phyloP scores from a whole-genome alignment of 1,140 invertebrate species.

The Meloidogyne exigua region DNA sequence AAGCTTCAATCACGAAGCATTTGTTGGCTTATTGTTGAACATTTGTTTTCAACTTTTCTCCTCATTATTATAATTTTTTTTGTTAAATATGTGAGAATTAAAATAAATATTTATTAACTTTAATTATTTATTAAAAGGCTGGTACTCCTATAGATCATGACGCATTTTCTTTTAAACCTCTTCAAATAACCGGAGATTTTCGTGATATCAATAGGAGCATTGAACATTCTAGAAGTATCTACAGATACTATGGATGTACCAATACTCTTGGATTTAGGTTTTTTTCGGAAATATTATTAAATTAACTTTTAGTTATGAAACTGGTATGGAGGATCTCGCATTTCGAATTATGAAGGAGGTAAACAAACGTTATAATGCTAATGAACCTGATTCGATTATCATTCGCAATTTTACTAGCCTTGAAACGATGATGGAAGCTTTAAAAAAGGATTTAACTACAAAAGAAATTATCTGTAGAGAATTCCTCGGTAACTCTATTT shows the following conservation, averaged over 20 bases:
- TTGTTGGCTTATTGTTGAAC: slow-evolving; percentile 36
- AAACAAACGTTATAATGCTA: slow-evolving; percentile 5
- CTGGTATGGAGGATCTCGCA: neutral
- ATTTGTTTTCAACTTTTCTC: slow-evolving; percentile 32
- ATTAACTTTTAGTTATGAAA: neutral
- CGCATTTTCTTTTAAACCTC: slow-evolving; percentile 9
- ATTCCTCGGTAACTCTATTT: slow-evolving; percentile 28
- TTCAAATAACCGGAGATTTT: slow-evolving; percentile 27
- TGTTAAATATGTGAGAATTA: slow-evolving; percentile 19
- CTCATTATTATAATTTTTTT: slow-evolving; percentile 31
- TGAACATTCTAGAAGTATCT: slow-evolving; percentile 12
- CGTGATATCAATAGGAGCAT: slow-evolving; percentile 25
- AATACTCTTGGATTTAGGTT: slow-evolving; percentile 25
- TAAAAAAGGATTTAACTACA: slow-evolving; percentile 36
- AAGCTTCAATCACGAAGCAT: slow-evolving; percentile 42
- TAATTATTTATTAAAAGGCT: neutral
- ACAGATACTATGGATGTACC: neutral
- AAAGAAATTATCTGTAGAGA: slow-evolving; percentile 25
- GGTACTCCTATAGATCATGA: neutral
- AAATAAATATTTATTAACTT: neutral
- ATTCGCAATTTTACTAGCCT: neutral
- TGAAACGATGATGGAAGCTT: slow-evolving; percentile 15
- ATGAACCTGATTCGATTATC: neutral
- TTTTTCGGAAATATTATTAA: slow-evolving; percentile 7
- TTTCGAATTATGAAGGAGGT: neutral